Base-by-base conservation (phyloP, 2,888 invertebrate genomes). In the Mythimna ferrago region DNA sequence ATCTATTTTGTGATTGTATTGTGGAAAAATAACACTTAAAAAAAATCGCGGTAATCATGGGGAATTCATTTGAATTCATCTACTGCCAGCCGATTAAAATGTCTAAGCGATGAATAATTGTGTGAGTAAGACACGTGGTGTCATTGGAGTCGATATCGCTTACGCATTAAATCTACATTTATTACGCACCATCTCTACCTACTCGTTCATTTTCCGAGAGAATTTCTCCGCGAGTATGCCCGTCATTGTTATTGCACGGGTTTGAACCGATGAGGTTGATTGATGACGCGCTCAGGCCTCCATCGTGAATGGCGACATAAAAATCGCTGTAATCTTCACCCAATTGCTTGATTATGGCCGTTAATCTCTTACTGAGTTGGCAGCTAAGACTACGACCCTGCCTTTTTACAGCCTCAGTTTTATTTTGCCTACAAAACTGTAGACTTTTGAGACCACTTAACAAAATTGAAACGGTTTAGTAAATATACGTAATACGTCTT, bases 281-380 rank as follows among this genome's bases (percentile, higher is more conserved):
- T 91, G 92, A 93, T 93, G 87, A 81, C 71, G 89, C 81, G 83
- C 80, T 83, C 53, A 60, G 80, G 88, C 86, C 87, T 81, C 88
- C 85, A 84, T 81, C 84, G 85, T 86, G 88, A 86, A 87, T 83
- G 84, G 88, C 82, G 89, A 92, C 92, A 93, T 94, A 94, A 95
- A 94, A 95, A 94, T 93, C 92, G 92, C 91, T 92, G 93, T 94
- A 94, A 95, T 95, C 93, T 93, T 86, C 91, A 87, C 91, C 89
- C 94, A 94, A 95, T 95, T 93, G 94, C 95, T 94, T 94, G 94
- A 95, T 95, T 95, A 94, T 94, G 85, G 94, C 92, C 93, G 92
- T 94, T 95, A 95, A 95, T 95, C 94, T 94, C 91, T 89, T 89
- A 90, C 90, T 88, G 89, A 92, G 92, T 92, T 90, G 91, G 92